Percentiles rank a stretch among this genome's conserved stretches.
Evolutionary conservation across 2,888 invertebrate genomes (phyloP).

Genomic region (Nomada hirtipes): DNA sequence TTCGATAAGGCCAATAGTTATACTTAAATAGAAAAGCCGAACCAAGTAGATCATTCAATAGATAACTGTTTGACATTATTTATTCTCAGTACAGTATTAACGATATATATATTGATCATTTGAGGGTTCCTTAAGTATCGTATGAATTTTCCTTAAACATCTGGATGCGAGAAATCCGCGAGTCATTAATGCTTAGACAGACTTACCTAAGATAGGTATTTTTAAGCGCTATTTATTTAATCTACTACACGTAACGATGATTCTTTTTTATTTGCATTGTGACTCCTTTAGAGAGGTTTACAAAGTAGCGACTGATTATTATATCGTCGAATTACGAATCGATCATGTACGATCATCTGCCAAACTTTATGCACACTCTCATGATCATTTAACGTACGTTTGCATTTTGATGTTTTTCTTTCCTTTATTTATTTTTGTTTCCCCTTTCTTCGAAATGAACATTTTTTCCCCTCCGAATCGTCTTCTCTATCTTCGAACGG

Average conservation of each 20-base stretch:
- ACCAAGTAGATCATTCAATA: too few relatives aligned
- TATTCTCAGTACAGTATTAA: too few relatives aligned
- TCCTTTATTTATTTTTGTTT: background rate
- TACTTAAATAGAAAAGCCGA: too few relatives aligned
- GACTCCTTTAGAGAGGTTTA: constrained; percentile 51
- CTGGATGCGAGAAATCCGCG: constrained; percentile 31
- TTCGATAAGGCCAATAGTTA: too few relatives aligned
- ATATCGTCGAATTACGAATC: background rate
- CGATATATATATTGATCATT: background rate
- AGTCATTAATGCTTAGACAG: constrained; percentile 51
- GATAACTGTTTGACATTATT: too few relatives aligned
- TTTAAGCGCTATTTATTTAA: constrained; percentile 70
- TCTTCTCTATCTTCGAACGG: constrained; percentile 20
- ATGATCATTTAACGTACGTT: constrained; percentile 20
- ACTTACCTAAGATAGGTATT: constrained; percentile 66
- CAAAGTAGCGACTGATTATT: constrained; percentile 28
- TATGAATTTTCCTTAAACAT: constrained; percentile 24
- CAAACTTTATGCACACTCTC: background rate
- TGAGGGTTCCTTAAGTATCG: constrained; percentile 8
- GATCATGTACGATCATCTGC: constrained; percentile 15
- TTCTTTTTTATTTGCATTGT: constrained; percentile 55
- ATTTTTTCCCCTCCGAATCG: background rate
- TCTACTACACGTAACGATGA: constrained; percentile 51
- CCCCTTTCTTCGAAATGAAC: background rate
- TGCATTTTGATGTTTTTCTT: constrained; percentile 1